phyloP scores from a whole-genome alignment of 2,888 invertebrate species.

The Salticus scenicus region DNA sequence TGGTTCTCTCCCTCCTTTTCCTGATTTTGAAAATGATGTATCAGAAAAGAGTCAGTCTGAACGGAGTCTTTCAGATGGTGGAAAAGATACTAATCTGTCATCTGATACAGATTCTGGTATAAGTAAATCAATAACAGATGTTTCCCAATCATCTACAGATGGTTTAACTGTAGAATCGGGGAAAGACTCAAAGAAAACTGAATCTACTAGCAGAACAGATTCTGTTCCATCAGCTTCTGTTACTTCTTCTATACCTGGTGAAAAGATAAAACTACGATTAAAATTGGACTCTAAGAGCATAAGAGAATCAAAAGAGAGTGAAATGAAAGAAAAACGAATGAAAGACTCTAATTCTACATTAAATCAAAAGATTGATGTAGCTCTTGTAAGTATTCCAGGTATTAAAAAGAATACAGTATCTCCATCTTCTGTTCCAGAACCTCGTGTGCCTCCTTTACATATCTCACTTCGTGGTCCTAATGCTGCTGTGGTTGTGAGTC shows the following conservation, averaged over 20 bases:
- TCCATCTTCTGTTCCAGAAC: conserved; percentile 77
- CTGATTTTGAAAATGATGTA: conserved; percentile 66
- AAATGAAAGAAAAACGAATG: conserved; percentile 59
- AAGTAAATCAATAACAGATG: conserved; percentile 71
- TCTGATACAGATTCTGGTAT: conserved; percentile 72
- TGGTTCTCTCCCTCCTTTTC: conserved; percentile 66
- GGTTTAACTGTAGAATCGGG: conserved; percentile 40
- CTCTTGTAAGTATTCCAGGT: conserved; percentile 81
- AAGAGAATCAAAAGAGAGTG: conserved; percentile 68
- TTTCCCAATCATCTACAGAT: conserved; percentile 70
- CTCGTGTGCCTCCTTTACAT: conserved; percentile 90
- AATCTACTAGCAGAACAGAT: conserved; percentile 22
- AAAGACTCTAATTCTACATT: conserved; percentile 47
- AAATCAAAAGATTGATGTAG: conserved; percentile 85
- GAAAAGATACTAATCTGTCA: conserved; percentile 68
- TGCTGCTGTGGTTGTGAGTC: conserved; percentile 84
- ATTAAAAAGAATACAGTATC: conserved; percentile 50
- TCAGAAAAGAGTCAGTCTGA: conserved; percentile 70
- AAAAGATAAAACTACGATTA: conserved; percentile 87
- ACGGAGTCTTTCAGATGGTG: conserved; percentile 70
- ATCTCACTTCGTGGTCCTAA: conserved; percentile 89
- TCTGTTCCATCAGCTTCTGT: conserved; percentile 47
- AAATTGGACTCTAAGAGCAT: conserved; percentile 81
- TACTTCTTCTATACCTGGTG: conserved; percentile 77
- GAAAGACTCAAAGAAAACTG: conserved; percentile 50